These are phyloP conservation scores for Sarcoramphus papa DNA, from an alignment of 2,797 vertebrate genomes.

Conservation along the genomic window DNA sequence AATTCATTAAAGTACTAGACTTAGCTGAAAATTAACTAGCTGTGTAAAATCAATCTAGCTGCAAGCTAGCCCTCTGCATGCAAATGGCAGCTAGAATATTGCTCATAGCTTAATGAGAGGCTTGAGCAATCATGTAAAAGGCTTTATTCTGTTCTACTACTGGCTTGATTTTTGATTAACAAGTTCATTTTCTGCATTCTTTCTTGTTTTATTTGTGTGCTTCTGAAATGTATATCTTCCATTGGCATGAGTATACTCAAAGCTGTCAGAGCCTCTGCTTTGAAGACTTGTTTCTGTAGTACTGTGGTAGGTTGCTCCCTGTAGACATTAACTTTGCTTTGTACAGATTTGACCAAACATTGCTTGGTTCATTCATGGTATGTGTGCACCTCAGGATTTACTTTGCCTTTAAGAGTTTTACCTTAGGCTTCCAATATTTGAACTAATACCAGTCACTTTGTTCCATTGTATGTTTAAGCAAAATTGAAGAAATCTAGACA, in stretches of 20 bases:
- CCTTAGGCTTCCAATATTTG: background rate
- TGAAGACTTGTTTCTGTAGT: background rate
- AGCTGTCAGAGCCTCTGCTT: background rate
- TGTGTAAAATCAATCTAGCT: background rate
- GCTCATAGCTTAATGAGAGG: background rate
- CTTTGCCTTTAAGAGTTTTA: background rate
- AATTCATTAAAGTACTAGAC: background rate
- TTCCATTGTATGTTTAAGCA: background rate
- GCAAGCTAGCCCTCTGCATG: background rate
- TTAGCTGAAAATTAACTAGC: background rate
- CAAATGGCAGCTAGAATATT: background rate
- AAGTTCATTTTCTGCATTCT: background rate
- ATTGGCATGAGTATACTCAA: background rate
- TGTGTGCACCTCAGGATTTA: background rate
- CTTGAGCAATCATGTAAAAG: background rate
- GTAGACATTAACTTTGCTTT: background rate
- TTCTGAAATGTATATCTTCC: background rate
- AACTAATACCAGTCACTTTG: background rate
- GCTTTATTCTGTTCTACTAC: background rate
- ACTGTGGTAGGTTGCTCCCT: background rate
- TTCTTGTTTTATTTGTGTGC: background rate
- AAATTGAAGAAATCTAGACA: background rate
- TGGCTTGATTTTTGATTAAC: background rate
- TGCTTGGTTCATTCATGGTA: background rate
- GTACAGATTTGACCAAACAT: background rate